Evolutionary conservation across 2,113 vertebrate species (phyloP), one percentile per base, ranked within the genome.

Genomic region (Chitala chitala): DNA sequence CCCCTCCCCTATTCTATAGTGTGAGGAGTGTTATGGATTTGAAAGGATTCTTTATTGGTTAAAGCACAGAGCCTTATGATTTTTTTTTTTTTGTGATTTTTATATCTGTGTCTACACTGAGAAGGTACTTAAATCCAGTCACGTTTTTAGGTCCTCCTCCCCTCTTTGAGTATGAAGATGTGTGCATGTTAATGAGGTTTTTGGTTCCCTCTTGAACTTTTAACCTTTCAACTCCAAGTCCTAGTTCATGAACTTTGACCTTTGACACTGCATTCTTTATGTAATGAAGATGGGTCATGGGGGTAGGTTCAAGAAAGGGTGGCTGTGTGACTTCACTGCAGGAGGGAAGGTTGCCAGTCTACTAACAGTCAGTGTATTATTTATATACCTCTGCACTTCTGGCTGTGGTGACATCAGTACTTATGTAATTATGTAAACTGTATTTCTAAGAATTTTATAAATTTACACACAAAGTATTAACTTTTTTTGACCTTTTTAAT

Each of bases 361-460:
- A 69, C 79, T 79, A 82, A 81, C 85, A 86, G 84, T 89, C 85
- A 82, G 84, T 75, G 77, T 90, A 89, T 87, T 87, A 87, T 90
- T 90, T 90, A 88, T 90, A 87, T 87, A 91, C 88, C 90, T 91
- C 90, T 91, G 91, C 91, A 92, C 91, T 91, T 91, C 91, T 89
- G 91, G 89, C 89, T 90, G 89, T 90, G 91, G 89, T 85, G 87
- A 90, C 83, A 91, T 87, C 87, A 91, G 88, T 91, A 90, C 90
- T 92, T 91, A 86, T 78, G 84, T 90, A 90, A 89, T 90, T 89
- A 87, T 85, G 83, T 88, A 86, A 90, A 89, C 86, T 90, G 88
- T 91, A 88, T 92, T 92, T 92, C 90, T 91, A 89, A 90, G 87
- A 87, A 88, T 89, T 91, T 90, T 92, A 90, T 92, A 92, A 89